Percentiles rank a stretch among this genome's conserved stretches.
These are phyloP conservation scores for Diarsia brunnea DNA, from an alignment of 2,888 invertebrate genomes.

Conservation along the genomic window DNA sequence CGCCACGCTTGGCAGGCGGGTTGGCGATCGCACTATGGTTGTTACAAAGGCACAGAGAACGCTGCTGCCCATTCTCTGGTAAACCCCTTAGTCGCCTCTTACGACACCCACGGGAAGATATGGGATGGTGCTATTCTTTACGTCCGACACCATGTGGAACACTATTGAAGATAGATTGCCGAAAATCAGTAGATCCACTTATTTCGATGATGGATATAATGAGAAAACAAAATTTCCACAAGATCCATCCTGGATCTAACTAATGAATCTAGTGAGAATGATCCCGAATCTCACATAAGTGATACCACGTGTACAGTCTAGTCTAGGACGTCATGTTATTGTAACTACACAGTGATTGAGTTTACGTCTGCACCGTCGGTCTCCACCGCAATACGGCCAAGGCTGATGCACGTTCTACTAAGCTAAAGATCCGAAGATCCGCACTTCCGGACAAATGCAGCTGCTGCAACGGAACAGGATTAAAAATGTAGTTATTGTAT, in stretches of 20 bases:
- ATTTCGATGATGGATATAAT: too few species aligned
- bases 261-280: too few species aligned
- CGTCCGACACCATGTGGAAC: too few species aligned
- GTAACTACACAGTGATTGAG: constrained; percentile 21
- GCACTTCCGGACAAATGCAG: constrained; percentile 23
- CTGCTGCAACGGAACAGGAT: constrained; percentile 8
- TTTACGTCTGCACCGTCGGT: constrained; percentile 5
- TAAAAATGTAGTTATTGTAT: constrained; percentile 31
- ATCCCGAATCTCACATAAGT: background rate
- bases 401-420: constrained; percentile 23
- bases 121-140: too few species aligned
- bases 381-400: constrained; percentile 27
- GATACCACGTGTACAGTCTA: background rate
- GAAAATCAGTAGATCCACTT: background rate
- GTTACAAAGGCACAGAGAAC: too few species aligned
- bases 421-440: constrained; percentile 47
- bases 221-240: too few species aligned
- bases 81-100: too few species aligned
- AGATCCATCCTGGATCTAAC: too few species aligned
- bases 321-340: background rate
- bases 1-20: too few species aligned
- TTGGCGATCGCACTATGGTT: too few species aligned
- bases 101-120: too few species aligned
- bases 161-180: background rate
- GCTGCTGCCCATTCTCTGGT: too few species aligned